phyloP scores from a whole-genome alignment of 2,113 vertebrate genomes.

The Anhinga anhinga region DNA sequence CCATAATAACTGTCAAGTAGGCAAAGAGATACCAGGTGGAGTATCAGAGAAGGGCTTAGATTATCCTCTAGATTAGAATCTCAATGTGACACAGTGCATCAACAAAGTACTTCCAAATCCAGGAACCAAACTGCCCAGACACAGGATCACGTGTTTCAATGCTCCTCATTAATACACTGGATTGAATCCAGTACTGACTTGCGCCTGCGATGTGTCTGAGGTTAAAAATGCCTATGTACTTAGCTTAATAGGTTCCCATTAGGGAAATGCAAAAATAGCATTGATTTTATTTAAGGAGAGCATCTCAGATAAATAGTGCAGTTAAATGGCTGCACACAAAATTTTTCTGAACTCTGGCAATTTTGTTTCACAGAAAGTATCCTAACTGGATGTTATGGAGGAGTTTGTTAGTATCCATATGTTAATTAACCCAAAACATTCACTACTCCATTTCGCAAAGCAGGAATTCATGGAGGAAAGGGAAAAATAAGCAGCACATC shows the following conservation, averaged over 20 bases:
- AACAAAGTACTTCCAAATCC: not conserved
- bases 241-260: conserved; percentile 32
- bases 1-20: not conserved
- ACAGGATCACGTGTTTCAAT: not conserved
- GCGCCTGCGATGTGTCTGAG: not conserved
- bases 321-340: not conserved
- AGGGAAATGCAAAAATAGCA: conserved; percentile 55
- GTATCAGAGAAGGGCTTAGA: not conserved
- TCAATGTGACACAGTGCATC: not conserved
- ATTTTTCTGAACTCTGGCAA: not conserved
- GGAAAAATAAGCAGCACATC: not conserved
- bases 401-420: not conserved
- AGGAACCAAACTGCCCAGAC: not conserved
- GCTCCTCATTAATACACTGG: not conserved
- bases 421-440: not conserved
- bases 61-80: not conserved
- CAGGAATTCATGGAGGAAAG: not conserved
- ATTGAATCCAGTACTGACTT: not conserved
- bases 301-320: not conserved
- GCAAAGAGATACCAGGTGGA: not conserved
- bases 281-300: conserved; percentile 41
- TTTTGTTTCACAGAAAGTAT: not conserved
- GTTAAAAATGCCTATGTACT: conserved; percentile 39
- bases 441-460: not conserved
- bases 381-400: not conserved